Evolutionary conservation across 2,888 invertebrate species (phyloP).

Genomic region (Lathronympha strigana): DNA sequence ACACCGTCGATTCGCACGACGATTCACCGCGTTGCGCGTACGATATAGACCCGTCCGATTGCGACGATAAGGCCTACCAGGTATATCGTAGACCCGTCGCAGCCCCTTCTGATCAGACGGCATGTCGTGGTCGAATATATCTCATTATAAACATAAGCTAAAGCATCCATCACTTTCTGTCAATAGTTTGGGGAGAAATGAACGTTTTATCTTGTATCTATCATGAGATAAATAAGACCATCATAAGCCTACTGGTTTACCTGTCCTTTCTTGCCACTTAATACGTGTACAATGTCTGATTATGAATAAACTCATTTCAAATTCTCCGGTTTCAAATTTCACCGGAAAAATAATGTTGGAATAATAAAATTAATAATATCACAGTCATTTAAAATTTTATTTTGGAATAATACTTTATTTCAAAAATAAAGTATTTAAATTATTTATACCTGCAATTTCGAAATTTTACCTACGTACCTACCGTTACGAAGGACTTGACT

Average conservation of each 20-base stretch:
- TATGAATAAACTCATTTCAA: too few species aligned
- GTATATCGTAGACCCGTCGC: conserved; percentile 76
- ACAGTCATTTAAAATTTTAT: too few species aligned
- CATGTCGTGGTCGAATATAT: not conserved
- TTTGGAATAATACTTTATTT: too few species aligned
- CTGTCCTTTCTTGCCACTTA: conserved; percentile 16
- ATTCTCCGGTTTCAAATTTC: too few species aligned
- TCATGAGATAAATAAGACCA: conserved; percentile 4
- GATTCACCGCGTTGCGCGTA: conserved; percentile 80
- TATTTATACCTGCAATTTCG: too few species aligned
- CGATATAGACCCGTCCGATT: conserved; percentile 80
- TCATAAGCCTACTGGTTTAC: conserved; percentile 7
- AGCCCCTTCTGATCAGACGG: conserved; percentile 57
- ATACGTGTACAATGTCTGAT: not conserved
- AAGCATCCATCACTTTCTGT: not conserved
- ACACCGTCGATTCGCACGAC: conserved; percentile 74
- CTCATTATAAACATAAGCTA: not conserved
- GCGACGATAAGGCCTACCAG: conserved; percentile 81
- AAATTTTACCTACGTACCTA: too few species aligned
- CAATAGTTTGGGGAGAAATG: not conserved
- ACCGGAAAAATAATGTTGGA: too few species aligned
- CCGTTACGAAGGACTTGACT: too few species aligned
- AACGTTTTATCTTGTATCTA: not conserved
- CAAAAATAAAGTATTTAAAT: too few species aligned
- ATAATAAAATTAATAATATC: too few species aligned